Evolutionary conservation across 2,888 invertebrate genomes (phyloP).

Genomic region (Isotomurus palustris): DNA sequence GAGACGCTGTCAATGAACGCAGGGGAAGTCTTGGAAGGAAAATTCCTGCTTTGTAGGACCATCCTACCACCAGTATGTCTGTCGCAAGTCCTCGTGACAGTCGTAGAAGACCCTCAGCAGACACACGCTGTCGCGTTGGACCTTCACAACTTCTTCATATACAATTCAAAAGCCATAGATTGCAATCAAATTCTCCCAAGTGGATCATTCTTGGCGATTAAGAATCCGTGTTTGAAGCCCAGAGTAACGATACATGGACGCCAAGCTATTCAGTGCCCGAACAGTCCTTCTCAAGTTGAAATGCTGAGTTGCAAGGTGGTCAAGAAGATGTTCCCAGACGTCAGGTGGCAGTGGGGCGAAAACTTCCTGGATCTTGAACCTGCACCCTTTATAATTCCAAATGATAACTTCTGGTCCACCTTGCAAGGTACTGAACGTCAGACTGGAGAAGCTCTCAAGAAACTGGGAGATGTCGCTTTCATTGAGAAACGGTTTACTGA

Average conservation of each 20-base stretch:
- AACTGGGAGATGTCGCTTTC: not conserved
- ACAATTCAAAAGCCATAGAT: not conserved
- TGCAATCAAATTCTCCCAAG: not conserved
- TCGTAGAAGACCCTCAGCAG: not conserved
- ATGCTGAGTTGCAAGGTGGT: not conserved
- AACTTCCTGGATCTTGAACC: not conserved
- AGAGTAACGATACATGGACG: not conserved
- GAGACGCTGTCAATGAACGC: not conserved
- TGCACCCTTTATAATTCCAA: not conserved
- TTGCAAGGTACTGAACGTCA: not conserved
- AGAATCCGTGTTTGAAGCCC: slow-evolving; percentile 4
- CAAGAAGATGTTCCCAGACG: not conserved
- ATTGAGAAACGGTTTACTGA: not conserved
- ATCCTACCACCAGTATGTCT: not conserved
- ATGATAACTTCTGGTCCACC: no score
- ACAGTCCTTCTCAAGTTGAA: not conserved
- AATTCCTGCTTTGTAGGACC: not conserved
- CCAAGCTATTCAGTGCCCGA: not conserved
- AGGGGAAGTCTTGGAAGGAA: not conserved
- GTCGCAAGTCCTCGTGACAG: not conserved
- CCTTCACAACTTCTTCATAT: slow-evolving; percentile 1
- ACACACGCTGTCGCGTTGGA: not conserved
- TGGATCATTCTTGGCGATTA: not conserved
- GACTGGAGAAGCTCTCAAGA: not conserved
- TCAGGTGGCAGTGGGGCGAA: not conserved